Conservation (phyloP, 2,888 invertebrate genomes). For the Rotaria macrura region DNA sequence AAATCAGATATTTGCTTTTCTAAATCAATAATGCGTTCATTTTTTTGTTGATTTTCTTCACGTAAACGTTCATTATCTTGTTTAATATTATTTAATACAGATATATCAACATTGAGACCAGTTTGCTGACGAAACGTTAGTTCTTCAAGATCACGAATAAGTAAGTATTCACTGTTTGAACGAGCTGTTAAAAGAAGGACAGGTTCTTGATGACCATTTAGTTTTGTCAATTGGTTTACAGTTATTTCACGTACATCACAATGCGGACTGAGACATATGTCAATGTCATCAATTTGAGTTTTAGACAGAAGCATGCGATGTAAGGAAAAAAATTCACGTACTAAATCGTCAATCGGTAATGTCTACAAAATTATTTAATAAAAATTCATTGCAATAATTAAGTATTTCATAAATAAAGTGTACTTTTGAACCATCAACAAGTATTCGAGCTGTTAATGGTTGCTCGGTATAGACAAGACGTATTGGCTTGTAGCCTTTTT, state of each 20-base stretch:
- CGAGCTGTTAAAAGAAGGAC: not conserved
- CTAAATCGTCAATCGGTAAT: not conserved
- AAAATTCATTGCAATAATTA: not conserved
- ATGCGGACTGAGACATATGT: not conserved
- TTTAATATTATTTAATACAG: not conserved
- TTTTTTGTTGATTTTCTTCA: not conserved
- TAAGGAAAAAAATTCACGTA: not conserved
- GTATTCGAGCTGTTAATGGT: not conserved
- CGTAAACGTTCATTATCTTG: not conserved
- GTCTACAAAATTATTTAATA: not conserved
- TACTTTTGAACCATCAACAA: conserved; percentile 14
- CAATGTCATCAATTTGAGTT: not conserved
- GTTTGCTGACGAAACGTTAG: not conserved
- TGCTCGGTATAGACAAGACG: not conserved
- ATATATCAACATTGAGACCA: not conserved
- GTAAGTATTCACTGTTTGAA: conserved; percentile 9
- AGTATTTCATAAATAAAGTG: not conserved
- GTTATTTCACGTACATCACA: not conserved
- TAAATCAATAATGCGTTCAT: not conserved
- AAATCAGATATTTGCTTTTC: not conserved
- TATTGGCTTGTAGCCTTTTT: conserved; percentile 4
- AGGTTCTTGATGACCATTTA: conserved; percentile 12
- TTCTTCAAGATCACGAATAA: not conserved
- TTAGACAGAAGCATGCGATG: not conserved
- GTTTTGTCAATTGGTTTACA: conserved; percentile 1